Evolutionary conservation across 92 coral and sea anemone species (phyloP), one percentile per base, ranked within the genome.

Genomic region (Isaurus tuberculatus): DNA sequence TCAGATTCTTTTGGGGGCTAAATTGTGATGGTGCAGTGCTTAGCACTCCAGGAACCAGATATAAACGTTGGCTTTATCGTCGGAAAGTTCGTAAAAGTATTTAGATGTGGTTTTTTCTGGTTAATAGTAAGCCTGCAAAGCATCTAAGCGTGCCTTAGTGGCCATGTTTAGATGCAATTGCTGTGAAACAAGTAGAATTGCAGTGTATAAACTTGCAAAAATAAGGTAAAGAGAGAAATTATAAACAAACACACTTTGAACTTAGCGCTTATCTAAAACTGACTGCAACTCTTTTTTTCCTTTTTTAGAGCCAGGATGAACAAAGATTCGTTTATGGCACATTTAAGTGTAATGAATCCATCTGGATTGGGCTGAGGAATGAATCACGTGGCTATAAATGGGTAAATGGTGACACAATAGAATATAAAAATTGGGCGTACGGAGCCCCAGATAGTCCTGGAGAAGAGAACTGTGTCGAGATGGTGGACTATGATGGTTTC

Each of bases 351-450:
- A 23, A 25, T 16, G 26, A 77, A 30, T 20, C 82, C 31, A 57
- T 77, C 30, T 77, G 82, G 82, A 77, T 77, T 61, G 82, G 82
- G n/a, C 32, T 77, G 37, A 40, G 40, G 32, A 77, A 77, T 14
- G 55, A 20, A 33, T 77, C 82, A 57, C 53, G 70, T 58, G 82
- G 7, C 48, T 77, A 55, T 69, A 77, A 13, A 19, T 77, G 82
- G 82, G 82, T 77, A 2, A 77, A 77, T 77, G 82, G 55, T 19
- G 82, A 77, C 32, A 57, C 33, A n/a, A 30, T 36, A 1, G 49
- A 5, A 11, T 77, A 58, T 29, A 10, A 55, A 0, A 8, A 77
- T 48, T 77, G 82, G 82, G n/a, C 25, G 1, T 5, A 13, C 2
- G 53, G 82, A 8, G 20, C 34, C 11, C 82, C 82, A 13, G 82